These are phyloP conservation scores for Anhinga anhinga DNA, from an alignment of 2,113 vertebrate species.

Conservation along the genomic window DNA sequence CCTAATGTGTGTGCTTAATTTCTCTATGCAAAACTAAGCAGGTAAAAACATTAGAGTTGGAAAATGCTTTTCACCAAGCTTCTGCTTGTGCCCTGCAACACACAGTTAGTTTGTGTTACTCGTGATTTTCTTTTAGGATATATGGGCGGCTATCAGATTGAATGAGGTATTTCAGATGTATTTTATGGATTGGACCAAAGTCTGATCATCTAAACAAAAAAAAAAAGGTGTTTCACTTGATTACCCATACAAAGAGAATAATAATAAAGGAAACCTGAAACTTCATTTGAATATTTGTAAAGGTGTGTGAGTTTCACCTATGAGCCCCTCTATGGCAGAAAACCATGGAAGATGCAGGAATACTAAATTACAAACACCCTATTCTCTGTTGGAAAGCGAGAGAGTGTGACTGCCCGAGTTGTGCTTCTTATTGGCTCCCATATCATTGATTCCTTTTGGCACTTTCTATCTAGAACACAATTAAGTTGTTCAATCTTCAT, in stretches of 20 bases:
- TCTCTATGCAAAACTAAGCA: not conserved
- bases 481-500: constrained; percentile 35
- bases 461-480: constrained; percentile 39
- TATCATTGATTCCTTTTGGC: constrained; percentile 21
- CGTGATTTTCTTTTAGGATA: not conserved
- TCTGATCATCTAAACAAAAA: not conserved
- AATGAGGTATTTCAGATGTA: not conserved
- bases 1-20: not conserved
- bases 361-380: not conserved
- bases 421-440: not conserved
- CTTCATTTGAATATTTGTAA: not conserved
- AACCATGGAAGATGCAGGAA: not conserved
- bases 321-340: not conserved
- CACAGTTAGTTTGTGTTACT: not conserved
- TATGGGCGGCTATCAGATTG: not conserved
- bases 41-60: not conserved
- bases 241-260: not conserved
- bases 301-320: not conserved
- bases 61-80: not conserved
- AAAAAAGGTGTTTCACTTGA: not conserved
- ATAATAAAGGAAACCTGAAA: not conserved
- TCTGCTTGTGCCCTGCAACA: not conserved
- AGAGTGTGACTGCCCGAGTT: not conserved
- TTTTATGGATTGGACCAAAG: not conserved
- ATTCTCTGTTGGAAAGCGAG: not conserved